A percentile compares a stretch with the other conserved stretches of the same genome.
phyloP scores from a whole-genome alignment of 2,888 invertebrate species.

The Caprella mutica region DNA sequence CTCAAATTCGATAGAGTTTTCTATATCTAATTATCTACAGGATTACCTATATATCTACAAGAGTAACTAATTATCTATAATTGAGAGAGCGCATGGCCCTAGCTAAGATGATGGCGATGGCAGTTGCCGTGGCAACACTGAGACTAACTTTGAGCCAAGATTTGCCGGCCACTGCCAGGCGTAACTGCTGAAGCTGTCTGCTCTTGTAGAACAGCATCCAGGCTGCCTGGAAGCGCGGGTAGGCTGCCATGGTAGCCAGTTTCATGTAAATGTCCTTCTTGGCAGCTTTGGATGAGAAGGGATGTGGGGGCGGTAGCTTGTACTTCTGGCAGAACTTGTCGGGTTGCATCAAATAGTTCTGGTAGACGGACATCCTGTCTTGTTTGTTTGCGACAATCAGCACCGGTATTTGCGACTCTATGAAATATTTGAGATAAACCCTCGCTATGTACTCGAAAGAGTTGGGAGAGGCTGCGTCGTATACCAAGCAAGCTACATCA shows the following conservation, averaged over 20 bases:
- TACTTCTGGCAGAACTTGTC: constrained; percentile 86
- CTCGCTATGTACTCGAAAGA: constrained; percentile 95
- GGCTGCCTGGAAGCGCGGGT: constrained; percentile 52
- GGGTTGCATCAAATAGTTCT: constrained; percentile 87
- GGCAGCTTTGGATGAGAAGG: constrained; percentile 61
- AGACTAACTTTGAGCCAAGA: constrained; percentile 31
- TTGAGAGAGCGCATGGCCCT: too few relatives aligned
- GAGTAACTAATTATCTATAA: too few relatives aligned
- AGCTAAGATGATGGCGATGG: constrained; percentile 30
- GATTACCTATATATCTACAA: too few relatives aligned
- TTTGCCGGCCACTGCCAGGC: constrained; percentile 26
- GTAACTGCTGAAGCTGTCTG: constrained; percentile 33
- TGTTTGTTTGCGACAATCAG: constrained; percentile 84
- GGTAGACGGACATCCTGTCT: constrained; percentile 70
- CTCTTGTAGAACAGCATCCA: constrained; percentile 34
- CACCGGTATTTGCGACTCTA: constrained; percentile 80
- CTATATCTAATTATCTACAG: too few relatives aligned
- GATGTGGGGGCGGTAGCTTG: constrained; percentile 81
- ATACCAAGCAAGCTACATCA: constrained; percentile 92
- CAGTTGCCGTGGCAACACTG: constrained; percentile 30
- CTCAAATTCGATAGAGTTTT: too few relatives aligned
- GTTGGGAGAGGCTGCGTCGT: constrained; percentile 79
- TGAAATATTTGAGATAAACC: constrained; percentile 90
- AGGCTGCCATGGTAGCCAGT: constrained; percentile 95
- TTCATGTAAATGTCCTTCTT: constrained; percentile 75